Conservation (phyloP, 2,888 invertebrate genomes). For the Eupithecia tripunctaria region DNA sequence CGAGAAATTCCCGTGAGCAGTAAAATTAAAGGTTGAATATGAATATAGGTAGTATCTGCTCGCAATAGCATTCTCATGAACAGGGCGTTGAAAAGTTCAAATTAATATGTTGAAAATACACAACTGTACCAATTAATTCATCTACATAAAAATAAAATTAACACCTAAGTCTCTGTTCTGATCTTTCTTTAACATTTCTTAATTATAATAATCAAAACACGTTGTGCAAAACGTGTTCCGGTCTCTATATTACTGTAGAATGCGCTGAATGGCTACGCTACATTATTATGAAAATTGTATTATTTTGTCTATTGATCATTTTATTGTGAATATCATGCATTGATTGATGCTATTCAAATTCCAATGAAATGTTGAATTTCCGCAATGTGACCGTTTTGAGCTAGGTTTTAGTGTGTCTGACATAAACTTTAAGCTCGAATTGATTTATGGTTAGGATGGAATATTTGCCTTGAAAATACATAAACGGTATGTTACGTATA, state of each 20-base stretch:
- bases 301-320: neutral
- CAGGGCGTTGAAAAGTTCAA: too few species aligned
- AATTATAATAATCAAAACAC: neutral
- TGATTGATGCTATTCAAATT: slow-evolving; percentile 1
- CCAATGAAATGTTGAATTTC: slow-evolving; percentile 3
- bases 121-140: neutral
- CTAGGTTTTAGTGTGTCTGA: neutral
- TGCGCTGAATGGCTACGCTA: neutral
- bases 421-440: slow-evolving; percentile 3
- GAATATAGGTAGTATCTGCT: neutral
- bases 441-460: neutral
- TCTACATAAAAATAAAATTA: neutral
- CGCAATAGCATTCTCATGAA: neutral
- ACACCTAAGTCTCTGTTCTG: too few species aligned
- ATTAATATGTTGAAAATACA: neutral
- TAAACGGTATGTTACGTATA: neutral
- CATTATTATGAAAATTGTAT: neutral
- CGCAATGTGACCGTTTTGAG: neutral
- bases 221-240: neutral
- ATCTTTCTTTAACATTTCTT: neutral
- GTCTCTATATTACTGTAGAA: neutral
- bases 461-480: neutral
- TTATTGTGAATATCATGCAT: neutral
- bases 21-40: neutral
- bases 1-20: neutral